Base-by-base conservation (phyloP, 2,888 invertebrate genomes). In the Agriopis leucophaearia region DNA sequence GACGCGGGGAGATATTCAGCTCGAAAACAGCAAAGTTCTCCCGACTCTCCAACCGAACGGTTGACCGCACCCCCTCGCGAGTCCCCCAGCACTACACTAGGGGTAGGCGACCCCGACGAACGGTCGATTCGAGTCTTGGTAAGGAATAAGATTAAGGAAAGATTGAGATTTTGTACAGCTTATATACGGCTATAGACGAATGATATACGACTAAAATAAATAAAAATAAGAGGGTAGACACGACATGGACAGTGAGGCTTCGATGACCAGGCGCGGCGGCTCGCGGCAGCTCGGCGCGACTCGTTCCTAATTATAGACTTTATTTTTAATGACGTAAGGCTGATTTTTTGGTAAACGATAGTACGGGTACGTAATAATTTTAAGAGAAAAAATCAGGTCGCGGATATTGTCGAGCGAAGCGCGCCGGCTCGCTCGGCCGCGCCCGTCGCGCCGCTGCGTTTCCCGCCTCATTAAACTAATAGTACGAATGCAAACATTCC, bases 1-100 rank as follows among this genome's bases (percentile, higher is more conserved):
- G n/a, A 87, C 86, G 2, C 77, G 87, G 60, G 83, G 85, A 66
- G 74, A 80, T 36, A 82, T 88, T 73, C 78, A 81, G 67, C 71
- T 84, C 66, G 91, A 89, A 82, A 86, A 87, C 87, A 89, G 91
- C 88, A 88, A 88, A 86, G 81, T 88, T 77, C 88, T 84, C 66
- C 92, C 91, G 77, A 91, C 91, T 68, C 86, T 93, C 0, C 92
- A 92, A 73, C 93, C 93, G 16, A 94, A 94, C 83, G 93, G 93
- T 88, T 94, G 93, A 94, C 76, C 62, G 40, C 36, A 48, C 36
- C 42, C 56, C 8, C 18, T 60, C 56, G 47, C 66, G 56, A 45
- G 59, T 66, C 62, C 71, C 65, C 59, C 70, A 83, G 87, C 87
- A 91, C 72, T 87, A 91, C 86, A 91, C 69, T 70, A 77, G 91